Conservation (phyloP, 2,888 invertebrate species). For the Amiota minor region DNA sequence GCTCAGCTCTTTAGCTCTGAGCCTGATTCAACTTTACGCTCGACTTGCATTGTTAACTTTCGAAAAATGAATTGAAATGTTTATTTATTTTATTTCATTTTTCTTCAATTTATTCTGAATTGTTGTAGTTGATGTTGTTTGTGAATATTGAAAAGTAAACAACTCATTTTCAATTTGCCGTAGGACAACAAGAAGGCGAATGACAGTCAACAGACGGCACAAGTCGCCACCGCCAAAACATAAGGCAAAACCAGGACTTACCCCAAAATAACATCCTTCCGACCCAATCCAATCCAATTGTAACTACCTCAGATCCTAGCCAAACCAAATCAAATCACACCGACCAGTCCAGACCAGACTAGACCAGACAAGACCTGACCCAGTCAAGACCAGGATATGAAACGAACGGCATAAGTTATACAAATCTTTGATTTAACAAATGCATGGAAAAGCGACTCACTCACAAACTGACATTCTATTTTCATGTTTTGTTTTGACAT, state of each 20-base stretch:
- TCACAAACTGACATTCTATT: neutral
- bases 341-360: neutral
- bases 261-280: too few species aligned
- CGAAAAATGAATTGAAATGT: neutral
- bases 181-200: slow-evolving; percentile 47
- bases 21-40: too few species aligned
- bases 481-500: slow-evolving; percentile 54
- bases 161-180: slow-evolving; percentile 67
- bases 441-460: neutral
- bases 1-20: too few species aligned
- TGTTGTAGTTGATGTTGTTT: slow-evolving; percentile 45
- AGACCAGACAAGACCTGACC: neutral
- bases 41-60: neutral
- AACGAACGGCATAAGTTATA: neutral
- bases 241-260: too few species aligned
- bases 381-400: neutral
- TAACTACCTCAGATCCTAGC: too few species aligned
- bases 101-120: slow-evolving; percentile 39
- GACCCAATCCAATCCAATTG: too few species aligned
- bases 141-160: slow-evolving; percentile 62
- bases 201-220: slow-evolving; percentile 50
- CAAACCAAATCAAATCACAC: too few species aligned
- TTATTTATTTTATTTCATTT: neutral
- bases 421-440: neutral
- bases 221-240: slow-evolving; percentile 4